phyloP scores from a whole-genome alignment of 2,797 vertebrate species.

The Adrianichthys oophorus region DNA sequence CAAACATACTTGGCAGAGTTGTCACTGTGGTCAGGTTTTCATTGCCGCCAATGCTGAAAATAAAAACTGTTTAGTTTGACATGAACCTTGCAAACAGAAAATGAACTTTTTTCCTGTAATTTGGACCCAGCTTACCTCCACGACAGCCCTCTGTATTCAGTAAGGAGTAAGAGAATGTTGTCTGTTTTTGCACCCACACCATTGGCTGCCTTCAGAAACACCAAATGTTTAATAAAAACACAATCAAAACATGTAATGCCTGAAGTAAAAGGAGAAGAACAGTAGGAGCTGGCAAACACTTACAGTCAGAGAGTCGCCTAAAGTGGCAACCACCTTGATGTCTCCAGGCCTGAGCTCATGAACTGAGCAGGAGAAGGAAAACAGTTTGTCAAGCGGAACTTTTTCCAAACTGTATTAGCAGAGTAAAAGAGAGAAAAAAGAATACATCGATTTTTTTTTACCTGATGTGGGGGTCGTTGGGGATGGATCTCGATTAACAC shows the following conservation, averaged over 20 bases:
- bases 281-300: conserved; percentile 41
- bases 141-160: conserved; percentile 88
- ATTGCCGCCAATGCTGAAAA: conserved; percentile 89
- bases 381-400: not conserved
- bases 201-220: conserved; percentile 82
- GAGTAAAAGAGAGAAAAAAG: not conserved
- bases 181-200: conserved; percentile 80
- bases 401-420: conserved; percentile 1
- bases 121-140: conserved; percentile 80
- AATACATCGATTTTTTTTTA: conserved; percentile 6
- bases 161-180: conserved; percentile 74
- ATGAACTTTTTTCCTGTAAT: conserved; percentile 1
- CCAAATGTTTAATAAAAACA: conserved; percentile 1
- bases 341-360: conserved; percentile 88
- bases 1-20: conserved; percentile 90
- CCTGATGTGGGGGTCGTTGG: conserved; percentile 67
- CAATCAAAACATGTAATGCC: not conserved
- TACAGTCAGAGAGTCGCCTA: conserved; percentile 95
- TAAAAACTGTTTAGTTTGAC: conserved; percentile 17
- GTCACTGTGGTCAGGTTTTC: conserved; percentile 79
- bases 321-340: conserved; percentile 86
- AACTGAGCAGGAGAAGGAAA: conserved; percentile 72
- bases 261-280: not conserved
- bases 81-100: not conserved
- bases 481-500: conserved; percentile 68